These are phyloP conservation scores for Lates japonicus DNA, from an alignment of 2,797 vertebrate genomes.

Conservation along the genomic window DNA sequence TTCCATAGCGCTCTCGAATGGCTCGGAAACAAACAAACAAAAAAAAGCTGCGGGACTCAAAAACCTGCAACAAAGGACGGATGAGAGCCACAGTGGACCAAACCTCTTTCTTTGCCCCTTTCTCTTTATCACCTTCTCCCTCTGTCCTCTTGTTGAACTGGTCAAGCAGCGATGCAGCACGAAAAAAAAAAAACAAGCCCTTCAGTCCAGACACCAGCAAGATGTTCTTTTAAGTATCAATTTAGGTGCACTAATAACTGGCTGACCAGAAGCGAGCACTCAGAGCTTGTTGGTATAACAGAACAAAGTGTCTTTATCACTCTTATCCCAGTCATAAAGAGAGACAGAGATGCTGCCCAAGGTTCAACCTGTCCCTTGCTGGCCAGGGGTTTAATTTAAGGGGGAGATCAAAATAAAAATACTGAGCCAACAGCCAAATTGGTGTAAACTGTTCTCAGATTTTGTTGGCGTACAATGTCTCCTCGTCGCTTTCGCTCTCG, in stretches of 20 bases:
- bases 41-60: slow-evolving; percentile 17
- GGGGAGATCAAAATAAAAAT: slow-evolving; percentile 42
- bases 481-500: slow-evolving; percentile 98
- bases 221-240: slow-evolving; percentile 25
- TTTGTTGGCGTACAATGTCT: slow-evolving; percentile 97
- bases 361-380: slow-evolving; percentile 41
- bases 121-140: slow-evolving; percentile 21
- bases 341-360: slow-evolving; percentile 17
- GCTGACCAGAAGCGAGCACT: slow-evolving; percentile 22
- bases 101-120: background rate
- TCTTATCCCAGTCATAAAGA: slow-evolving; percentile 14
- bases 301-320: slow-evolving; percentile 44
- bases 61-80: slow-evolving; percentile 22
- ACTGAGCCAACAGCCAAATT: slow-evolving; percentile 17
- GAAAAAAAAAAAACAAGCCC: slow-evolving; percentile 21
- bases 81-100: slow-evolving; percentile 28
- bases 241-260: slow-evolving; percentile 40
- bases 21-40: slow-evolving; percentile 31
- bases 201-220: slow-evolving; percentile 41
- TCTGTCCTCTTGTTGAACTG: slow-evolving; percentile 23
- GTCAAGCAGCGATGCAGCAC: slow-evolving; percentile 42
- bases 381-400: slow-evolving; percentile 35
- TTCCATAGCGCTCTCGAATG: slow-evolving; percentile 45
- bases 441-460: slow-evolving; percentile 84
- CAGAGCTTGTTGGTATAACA: slow-evolving; percentile 41